A percentile compares a stretch with the other conserved stretches of the same genome.
phyloP scores from a whole-genome alignment of 1,140 invertebrate genomes.

The Hesperophylax magnus region DNA sequence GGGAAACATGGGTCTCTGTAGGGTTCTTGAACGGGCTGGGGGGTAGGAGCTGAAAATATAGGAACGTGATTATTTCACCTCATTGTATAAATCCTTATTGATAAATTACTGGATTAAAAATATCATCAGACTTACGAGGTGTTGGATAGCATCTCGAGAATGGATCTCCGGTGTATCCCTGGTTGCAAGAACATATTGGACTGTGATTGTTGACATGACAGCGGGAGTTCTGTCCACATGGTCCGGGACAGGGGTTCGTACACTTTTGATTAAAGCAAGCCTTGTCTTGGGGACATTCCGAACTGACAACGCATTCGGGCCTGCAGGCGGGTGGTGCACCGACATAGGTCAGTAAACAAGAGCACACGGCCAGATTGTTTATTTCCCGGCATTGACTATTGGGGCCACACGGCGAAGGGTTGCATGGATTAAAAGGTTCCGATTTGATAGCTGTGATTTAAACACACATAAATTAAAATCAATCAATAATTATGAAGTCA shows the following conservation, averaged over 20 bases:
- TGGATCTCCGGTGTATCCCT: constrained; percentile 78
- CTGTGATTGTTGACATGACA: constrained; percentile 85
- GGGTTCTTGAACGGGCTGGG: constrained; percentile 61
- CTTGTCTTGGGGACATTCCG: constrained; percentile 77
- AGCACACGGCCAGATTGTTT: constrained; percentile 78
- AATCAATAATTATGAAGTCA: no score
- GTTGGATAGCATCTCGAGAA: constrained; percentile 75
- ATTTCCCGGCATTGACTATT: constrained; percentile 80
- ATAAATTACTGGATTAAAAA: background rate
- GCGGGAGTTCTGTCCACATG: constrained; percentile 82
- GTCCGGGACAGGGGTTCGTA: constrained; percentile 79
- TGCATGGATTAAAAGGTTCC: constrained; percentile 69
- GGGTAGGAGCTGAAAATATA: constrained; percentile 62
- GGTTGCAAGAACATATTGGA: constrained; percentile 78
- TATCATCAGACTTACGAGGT: constrained; percentile 52
- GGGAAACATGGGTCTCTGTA: constrained; percentile 78
- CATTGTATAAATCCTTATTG: background rate
- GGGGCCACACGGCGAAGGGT: constrained; percentile 79
- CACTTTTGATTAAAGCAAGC: constrained; percentile 80
- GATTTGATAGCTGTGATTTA: background rate
- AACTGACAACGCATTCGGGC: constrained; percentile 80
- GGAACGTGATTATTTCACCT: background rate
- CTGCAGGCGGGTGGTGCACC: constrained; percentile 82
- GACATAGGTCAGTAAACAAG: constrained; percentile 79
- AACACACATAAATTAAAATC: no score